phyloP scores from a whole-genome alignment of 2,113 vertebrate species.

The Lepisosteus oculatus region DNA sequence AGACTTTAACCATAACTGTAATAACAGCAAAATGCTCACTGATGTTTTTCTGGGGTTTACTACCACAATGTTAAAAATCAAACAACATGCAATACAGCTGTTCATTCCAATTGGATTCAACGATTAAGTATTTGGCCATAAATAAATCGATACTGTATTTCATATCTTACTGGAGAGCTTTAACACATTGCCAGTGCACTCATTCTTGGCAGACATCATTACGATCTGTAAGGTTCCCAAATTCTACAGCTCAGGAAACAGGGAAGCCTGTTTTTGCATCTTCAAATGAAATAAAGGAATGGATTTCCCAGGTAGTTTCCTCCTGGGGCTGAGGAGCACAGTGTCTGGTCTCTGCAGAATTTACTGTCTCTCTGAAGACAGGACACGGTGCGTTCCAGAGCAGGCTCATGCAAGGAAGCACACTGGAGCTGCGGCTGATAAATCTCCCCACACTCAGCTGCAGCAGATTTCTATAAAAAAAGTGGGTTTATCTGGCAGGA shows the following conservation, averaged over 20 bases:
- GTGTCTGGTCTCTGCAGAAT: conserved; percentile 1
- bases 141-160: no score
- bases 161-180: no score
- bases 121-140: no score
- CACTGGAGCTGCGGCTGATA: not conserved
- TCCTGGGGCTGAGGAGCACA: not conserved
- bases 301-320: not conserved
- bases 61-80: no score
- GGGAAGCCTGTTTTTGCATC: not conserved
- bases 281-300: not conserved
- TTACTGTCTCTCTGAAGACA: not conserved
- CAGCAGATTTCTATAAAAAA: conserved; percentile 3
- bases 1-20: no score
- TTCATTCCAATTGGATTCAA: no score
- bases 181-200: no score
- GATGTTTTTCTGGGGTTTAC: no score
- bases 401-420: not conserved
- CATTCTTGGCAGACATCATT: not conserved
- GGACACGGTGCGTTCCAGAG: not conserved
- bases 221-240: not conserved
- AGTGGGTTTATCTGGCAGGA: conserved; percentile 19
- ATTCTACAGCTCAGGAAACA: not conserved
- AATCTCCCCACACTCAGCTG: not conserved
- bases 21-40: no score
- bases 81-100: no score